phyloP scores from a whole-genome alignment of 30 jellyfish, hydroid and myxozoan genomes.

The Sanderia malayensis region DNA sequence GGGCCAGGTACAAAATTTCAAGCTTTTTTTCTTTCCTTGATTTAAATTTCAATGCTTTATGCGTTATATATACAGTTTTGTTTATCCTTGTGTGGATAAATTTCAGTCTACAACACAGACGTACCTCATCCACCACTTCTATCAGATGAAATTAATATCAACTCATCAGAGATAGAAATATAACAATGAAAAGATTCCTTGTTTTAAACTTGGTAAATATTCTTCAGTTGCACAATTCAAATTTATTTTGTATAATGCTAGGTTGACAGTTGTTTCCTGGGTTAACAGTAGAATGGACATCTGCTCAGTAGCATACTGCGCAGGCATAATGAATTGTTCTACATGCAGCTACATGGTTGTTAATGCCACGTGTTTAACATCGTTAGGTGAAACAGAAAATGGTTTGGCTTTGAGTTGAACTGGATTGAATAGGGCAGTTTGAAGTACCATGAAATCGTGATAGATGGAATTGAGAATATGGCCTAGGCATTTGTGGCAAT shows the following conservation, averaged over 20 bases:
- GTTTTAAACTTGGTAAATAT: constrained; percentile 39
- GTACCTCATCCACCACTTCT: constrained; percentile 48
- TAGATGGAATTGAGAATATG: constrained; percentile 53
- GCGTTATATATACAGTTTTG: too few species aligned
- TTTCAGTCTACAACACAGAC: constrained; percentile 53
- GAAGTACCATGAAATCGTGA: constrained; percentile 26
- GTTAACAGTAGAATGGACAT: too few species aligned
- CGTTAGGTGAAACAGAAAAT: constrained; percentile 25
- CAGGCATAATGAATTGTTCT: too few species aligned
- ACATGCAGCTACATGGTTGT: too few species aligned
- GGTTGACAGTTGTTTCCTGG: too few species aligned
- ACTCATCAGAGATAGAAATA: constrained; percentile 12
- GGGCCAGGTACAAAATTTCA: constrained; percentile 41
- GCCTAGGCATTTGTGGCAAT: constrained; percentile 61
- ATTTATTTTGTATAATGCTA: too few species aligned
- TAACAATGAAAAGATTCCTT: constrained; percentile 48
- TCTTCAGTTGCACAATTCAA: too few species aligned
- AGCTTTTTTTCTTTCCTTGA: neutral
- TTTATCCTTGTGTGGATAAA: constrained; percentile 64
- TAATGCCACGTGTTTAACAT: too few species aligned
- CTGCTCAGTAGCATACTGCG: too few species aligned
- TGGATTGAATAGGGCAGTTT: constrained; percentile 27
- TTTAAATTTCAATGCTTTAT: neutral
- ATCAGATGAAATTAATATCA: constrained; percentile 11
- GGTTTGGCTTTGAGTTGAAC: constrained; percentile 1